phyloP scores from a whole-genome alignment of 2,888 invertebrate genomes.

The Drosophila affinis region DNA sequence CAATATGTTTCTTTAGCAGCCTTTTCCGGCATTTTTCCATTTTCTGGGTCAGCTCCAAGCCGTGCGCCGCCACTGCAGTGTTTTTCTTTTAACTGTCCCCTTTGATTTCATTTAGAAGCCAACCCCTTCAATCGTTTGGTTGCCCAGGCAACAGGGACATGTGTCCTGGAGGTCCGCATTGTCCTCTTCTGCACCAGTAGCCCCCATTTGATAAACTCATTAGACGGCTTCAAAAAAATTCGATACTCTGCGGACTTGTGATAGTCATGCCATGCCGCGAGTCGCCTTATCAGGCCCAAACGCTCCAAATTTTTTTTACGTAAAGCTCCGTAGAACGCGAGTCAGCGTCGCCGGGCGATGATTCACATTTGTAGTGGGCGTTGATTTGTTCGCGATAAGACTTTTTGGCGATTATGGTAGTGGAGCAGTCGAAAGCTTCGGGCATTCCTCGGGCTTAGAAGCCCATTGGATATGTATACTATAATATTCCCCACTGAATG shows the following conservation, averaged over 20 bases:
- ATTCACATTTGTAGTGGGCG: slow-evolving; percentile 52
- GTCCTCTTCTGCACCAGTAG: not conserved
- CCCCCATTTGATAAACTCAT: not conserved
- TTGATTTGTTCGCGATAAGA: slow-evolving; percentile 36
- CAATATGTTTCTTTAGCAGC: not conserved
- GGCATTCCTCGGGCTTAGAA: not conserved
- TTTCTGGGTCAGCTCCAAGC: slow-evolving; percentile 47
- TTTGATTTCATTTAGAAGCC: not conserved
- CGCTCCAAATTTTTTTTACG: slow-evolving; percentile 31
- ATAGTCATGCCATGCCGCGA: slow-evolving; percentile 45
- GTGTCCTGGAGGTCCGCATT: not conserved
- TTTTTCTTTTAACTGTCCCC: slow-evolving; percentile 11
- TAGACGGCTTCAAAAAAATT: not conserved
- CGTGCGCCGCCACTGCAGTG: slow-evolving; percentile 23
- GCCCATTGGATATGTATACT: not conserved
- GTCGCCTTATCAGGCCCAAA: slow-evolving; percentile 26
- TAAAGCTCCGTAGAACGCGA: slow-evolving; percentile 38
- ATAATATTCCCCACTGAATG: too few relatives aligned
- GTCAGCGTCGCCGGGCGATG: slow-evolving; percentile 27
- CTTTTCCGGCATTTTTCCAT: not conserved
- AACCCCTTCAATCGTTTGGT: not conserved
- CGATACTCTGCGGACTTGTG: slow-evolving; percentile 6
- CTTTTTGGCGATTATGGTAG: not conserved
- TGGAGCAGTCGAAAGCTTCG: not conserved
- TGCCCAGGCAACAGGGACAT: not conserved